These are phyloP conservation scores for Oryzias woworae DNA, from an alignment of 2,113 vertebrate genomes.

Conservation along the genomic window DNA sequence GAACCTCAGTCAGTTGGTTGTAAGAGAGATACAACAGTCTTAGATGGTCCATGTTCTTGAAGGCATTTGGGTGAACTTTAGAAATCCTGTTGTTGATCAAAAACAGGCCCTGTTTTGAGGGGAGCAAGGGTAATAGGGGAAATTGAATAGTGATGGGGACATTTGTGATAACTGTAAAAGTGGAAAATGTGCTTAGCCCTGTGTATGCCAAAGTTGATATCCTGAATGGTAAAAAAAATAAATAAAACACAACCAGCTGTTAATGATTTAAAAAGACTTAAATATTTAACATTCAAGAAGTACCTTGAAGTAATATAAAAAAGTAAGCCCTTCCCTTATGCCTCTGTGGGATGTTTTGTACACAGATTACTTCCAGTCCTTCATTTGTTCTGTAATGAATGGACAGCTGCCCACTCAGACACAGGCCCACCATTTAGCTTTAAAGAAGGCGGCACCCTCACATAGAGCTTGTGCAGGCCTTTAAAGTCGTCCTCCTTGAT, in stretches of 20 bases:
- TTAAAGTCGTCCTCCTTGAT: constrained; percentile 95
- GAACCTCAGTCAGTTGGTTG: constrained; percentile 90
- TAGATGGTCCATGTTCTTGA: constrained; percentile 84
- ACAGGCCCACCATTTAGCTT: background rate
- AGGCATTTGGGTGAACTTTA: constrained; percentile 94
- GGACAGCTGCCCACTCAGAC: too few species aligned
- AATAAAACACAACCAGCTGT: too few species aligned
- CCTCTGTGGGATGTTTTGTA: too few species aligned
- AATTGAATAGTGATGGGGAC: background rate
- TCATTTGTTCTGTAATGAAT: too few species aligned
- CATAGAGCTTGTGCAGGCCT: constrained; percentile 83
- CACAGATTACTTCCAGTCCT: too few species aligned
- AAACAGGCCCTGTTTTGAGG: constrained; percentile 84
- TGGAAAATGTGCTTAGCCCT: background rate
- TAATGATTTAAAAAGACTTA: too few species aligned
- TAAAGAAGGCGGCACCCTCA: constrained; percentile 70
- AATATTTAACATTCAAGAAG: too few species aligned
- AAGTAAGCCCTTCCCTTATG: too few species aligned
- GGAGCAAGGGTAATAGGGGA: background rate
- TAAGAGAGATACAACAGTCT: constrained; percentile 92
- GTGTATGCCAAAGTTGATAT: too few species aligned
- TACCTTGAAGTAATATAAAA: too few species aligned
- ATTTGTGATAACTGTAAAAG: background rate
- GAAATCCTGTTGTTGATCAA: constrained; percentile 93
- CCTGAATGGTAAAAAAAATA: too few species aligned